Evolutionary conservation across 2,113 vertebrate species (phyloP), one percentile per base, ranked within the genome.

Genomic region (Crotalus viridis): DNA sequence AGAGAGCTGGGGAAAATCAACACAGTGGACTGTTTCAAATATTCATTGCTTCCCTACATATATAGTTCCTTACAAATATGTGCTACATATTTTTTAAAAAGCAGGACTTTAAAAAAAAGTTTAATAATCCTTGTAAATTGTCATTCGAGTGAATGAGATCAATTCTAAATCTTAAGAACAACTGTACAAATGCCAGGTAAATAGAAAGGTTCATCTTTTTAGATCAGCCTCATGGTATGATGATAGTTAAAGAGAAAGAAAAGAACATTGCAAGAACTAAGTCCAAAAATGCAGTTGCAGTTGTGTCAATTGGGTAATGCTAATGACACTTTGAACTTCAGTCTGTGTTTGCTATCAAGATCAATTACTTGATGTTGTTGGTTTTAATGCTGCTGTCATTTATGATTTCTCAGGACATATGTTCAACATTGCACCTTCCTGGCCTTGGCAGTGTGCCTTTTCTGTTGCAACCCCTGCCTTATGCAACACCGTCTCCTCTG

Each of bases 361-460:
- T 81, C 33, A 81, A 81, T 81, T 43, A 81, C 74, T 81, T 81
- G 33, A 90, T 54, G 8, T 43, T 89, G 55, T 33, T 57, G 17
- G 24, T 55, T 54, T 91, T 81, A 81, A 55, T 54, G 51, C 51
- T 81, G 33, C 48, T 85, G 54, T 91, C n/a, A 81, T 81, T 88
- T 93, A 19, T 74, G 89, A 93, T 96, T 95, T 89, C 43, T 91
- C 95, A 93, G 93, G 64, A 94, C 95, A 91, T 21, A 56, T 57
- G 95, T 96, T 94, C 89, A 94, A 92, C 89, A 90, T 94, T 93
- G 91, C 93, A 94, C 94, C n/a, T 91, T 92, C 5, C 93, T 74
- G 74, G 74, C 33, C 74, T 81, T 81, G 74, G 33, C 19, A 81
- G 33, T 81, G 74, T 81, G 33, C 74, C 74, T 81, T 21, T 39